Base-by-base conservation (phyloP, 2,888 invertebrate species). In the Eupithecia centaureata region DNA sequence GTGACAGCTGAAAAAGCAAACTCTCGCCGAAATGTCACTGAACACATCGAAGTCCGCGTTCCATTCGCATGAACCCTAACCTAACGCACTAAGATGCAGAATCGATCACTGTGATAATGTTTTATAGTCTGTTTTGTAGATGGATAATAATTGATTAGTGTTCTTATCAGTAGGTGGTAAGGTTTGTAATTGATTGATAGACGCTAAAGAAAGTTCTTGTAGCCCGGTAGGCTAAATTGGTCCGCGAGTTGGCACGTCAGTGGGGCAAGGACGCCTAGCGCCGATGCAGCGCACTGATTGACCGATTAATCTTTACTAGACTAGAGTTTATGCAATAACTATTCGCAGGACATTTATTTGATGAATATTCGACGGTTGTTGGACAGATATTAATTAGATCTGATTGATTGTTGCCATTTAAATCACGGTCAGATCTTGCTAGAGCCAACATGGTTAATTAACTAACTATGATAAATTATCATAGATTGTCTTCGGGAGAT, bases 211-310 rank as follows among this genome's bases (percentile, higher is more conserved):
- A 89, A 90, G 89, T 88, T 82, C 81, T 47, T 86, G 78, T 74
- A 79, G 88, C 85, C 86, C 85, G 89, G 86, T 86, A 86, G 86
- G 73, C 91, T 92, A 92, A 89, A 90, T 84, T 81, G 85, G 91
- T 89, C 84, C 80, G 85, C 84, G 68, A 65, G 62, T 86, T 90
- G 90, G 89, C 88, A 86, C 90, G 84, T 83, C 87, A 92, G 86
- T 91, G 87, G 92, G 91, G 88, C 92, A 92, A 92, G 92, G 92
- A 90, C 92, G 90, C 84, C 71, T 79, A 86, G 87, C 86, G 87
- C 86, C 89, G 82, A 88, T 90, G 90, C 89, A 88, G 78, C 85
- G 81, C 87, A 89, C 89, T 90, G 91, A 92, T 92, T 87, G 86
- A 86, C 86, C 87, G 90, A 92, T 92, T 87, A 91, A 92, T 91